Evolutionary conservation across 2,113 vertebrate genomes (phyloP).

Genomic region (Chaetorhynchus papuensis): DNA sequence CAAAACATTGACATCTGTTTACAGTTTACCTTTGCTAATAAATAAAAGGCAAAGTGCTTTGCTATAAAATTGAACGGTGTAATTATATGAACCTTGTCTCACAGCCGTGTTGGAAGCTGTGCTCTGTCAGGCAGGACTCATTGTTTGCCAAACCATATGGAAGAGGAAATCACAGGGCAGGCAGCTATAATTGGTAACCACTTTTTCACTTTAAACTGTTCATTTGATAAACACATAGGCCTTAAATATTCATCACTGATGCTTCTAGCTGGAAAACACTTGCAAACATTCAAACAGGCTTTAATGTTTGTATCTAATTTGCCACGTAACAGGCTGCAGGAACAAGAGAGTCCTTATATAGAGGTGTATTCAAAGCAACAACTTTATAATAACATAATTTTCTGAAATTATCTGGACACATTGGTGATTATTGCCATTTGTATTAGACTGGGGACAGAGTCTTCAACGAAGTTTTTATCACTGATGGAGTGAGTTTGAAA

Average conservation of each 20-base stretch:
- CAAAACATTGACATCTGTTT: neutral
- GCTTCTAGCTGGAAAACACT: neutral
- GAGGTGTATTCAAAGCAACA: neutral
- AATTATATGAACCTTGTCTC: neutral
- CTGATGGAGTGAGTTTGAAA: neutral
- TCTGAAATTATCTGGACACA: neutral
- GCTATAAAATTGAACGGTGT: neutral
- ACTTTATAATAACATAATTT: neutral
- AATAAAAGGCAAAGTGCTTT: neutral
- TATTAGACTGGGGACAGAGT: neutral
- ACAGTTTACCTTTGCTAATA: neutral
- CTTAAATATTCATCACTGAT: neutral
- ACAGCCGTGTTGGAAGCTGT: neutral
- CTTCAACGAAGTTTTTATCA: neutral
- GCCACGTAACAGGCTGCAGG: neutral
- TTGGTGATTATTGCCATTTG: neutral
- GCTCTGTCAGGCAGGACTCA: neutral
- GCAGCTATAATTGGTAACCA: neutral
- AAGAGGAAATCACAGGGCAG: neutral
- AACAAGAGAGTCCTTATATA: neutral
- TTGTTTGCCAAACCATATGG: neutral
- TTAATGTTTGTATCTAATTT: neutral
- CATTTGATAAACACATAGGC: neutral
- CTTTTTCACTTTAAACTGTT: neutral
- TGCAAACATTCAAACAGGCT: neutral